Evolutionary conservation across 2,888 invertebrate species (phyloP).

Genomic region (Yponomeuta sedellus): DNA sequence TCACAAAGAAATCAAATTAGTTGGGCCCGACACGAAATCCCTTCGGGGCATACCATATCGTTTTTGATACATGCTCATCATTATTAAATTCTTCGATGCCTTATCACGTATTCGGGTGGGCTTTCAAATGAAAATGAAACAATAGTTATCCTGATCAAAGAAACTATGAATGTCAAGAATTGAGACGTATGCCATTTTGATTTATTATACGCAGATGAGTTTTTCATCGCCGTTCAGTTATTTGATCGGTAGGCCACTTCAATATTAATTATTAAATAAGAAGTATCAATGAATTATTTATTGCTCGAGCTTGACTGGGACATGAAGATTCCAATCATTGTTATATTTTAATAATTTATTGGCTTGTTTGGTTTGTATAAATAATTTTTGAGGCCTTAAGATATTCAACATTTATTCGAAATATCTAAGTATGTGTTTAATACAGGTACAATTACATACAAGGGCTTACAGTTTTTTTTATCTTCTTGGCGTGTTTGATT

Average conservation of each 20-base stretch:
- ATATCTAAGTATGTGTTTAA: neutral
- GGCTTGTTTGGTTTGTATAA: conserved; percentile 40
- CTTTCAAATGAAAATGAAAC: conserved; percentile 40
- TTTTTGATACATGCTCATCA: conserved; percentile 57
- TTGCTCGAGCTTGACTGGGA: conserved; percentile 33
- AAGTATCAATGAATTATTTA: conserved; percentile 64
- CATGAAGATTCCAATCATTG: conserved; percentile 44
- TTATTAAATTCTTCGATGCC: conserved; percentile 59
- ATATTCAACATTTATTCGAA: neutral
- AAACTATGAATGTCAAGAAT: conserved; percentile 61
- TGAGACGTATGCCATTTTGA: conserved; percentile 38
- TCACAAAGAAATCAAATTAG: neutral
- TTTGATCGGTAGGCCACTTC: conserved; percentile 36
- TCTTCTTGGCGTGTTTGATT: too few species aligned
- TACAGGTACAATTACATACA: too few species aligned
- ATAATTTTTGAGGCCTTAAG: conserved; percentile 26
- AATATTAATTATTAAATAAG: conserved; percentile 55
- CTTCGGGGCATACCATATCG: conserved; percentile 38
- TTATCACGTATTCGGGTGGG: conserved; percentile 39
- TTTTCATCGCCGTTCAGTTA: neutral
- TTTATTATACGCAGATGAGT: conserved; percentile 2
- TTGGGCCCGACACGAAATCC: neutral
- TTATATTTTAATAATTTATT: conserved; percentile 50
- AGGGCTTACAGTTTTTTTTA: too few species aligned
- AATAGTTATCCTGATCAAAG: conserved; percentile 45